Base-by-base conservation (phyloP, 2,888 invertebrate genomes). In the Oscheius sp. region DNA sequence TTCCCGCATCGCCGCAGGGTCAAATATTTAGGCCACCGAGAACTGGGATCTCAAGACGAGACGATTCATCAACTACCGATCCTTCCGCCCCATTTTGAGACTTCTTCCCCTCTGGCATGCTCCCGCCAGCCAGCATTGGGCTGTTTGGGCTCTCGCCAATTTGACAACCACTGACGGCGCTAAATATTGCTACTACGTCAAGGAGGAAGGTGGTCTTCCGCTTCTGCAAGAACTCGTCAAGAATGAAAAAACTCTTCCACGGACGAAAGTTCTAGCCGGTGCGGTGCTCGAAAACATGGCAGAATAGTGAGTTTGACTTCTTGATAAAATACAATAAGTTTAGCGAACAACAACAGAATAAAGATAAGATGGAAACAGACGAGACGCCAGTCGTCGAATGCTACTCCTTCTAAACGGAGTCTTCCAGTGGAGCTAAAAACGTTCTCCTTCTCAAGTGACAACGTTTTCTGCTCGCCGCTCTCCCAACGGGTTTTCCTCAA, bases 121-220 rank as follows among this genome's bases (percentile, higher is more conserved):
- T 2, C 78, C 73, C 48, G 80, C 80, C 15, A 74, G 74, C 65
- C 80, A 80, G 50, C 92, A 94, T 87, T 96, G 96, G 96, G 95
- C 96, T 2, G 92, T 93, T 6, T 97, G 96, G 96, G 96, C 96
- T 0, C 90, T 97, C 71, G 95, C 96, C 57, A 97, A 97, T 89
- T 91, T 97, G 72, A 97, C 96, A 55, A 92, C 91, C 71, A 93
- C 95, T 31, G 94, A 94, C 87, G 93, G 94, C 93, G 92, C 64
- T 48, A 80, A 82, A 75, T 97, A 97, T 89, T 96, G 96, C 88
- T 89, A 90, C 74, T 90, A 96, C 85, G 91, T 97, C 50, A 92
- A 92, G 83, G 90, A 91, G 50, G 96, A 96, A 88, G 92, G 92
- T 37, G 96, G 96, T 0, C 87, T 94, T 61, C 89, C 89, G 45